Conservation (phyloP, 2,797 vertebrate species). For the Brachyrhaphis roseni region DNA sequence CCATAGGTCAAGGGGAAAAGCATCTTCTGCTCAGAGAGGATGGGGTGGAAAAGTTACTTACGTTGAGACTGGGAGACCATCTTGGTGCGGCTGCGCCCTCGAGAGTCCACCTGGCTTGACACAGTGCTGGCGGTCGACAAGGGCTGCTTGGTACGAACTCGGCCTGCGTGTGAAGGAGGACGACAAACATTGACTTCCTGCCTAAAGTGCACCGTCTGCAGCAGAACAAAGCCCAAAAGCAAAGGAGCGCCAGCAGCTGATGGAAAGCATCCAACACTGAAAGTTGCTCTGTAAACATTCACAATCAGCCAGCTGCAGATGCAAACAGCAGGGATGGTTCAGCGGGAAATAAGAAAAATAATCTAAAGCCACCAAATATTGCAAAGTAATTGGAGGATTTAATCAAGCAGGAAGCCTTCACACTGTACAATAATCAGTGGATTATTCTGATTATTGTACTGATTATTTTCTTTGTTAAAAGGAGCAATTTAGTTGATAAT, state of each 20-base stretch:
- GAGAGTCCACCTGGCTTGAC: constrained; percentile 89
- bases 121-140: constrained; percentile 83
- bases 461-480: constrained; percentile 11
- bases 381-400: neutral
- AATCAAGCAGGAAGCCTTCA: neutral
- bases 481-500: neutral
- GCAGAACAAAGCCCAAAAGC: constrained; percentile 27
- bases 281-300: constrained; percentile 33
- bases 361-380: neutral
- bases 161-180: constrained; percentile 76
- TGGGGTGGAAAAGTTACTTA: constrained; percentile 76
- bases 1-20: neutral
- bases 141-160: constrained; percentile 88
- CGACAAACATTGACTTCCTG: neutral
- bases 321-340: constrained; percentile 50
- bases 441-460: neutral
- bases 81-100: constrained; percentile 94
- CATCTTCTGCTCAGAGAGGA: neutral
- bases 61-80: constrained; percentile 98
- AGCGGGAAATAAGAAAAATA: constrained; percentile 9
- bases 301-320: constrained; percentile 22
- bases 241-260: constrained; percentile 41
- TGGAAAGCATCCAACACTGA: constrained; percentile 30
- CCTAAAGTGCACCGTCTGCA: constrained; percentile 12
- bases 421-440: neutral